Percentiles rank a stretch among this genome's conserved stretches.
These are phyloP conservation scores for Chaetodon trifascialis DNA, from an alignment of 2,113 vertebrate genomes.

Conservation along the genomic window DNA sequence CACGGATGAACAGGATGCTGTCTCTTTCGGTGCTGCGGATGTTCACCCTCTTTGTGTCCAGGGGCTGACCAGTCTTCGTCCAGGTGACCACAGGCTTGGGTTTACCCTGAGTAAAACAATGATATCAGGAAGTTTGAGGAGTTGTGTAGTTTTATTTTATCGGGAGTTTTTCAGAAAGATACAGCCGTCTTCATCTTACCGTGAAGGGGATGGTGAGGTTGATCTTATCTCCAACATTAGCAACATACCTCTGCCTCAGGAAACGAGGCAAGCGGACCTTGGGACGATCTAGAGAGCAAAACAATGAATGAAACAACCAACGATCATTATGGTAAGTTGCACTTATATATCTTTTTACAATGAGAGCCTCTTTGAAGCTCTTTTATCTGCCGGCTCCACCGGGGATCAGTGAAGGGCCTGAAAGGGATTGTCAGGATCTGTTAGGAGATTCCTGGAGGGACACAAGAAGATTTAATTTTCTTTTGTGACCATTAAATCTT, in stretches of 20 bases:
- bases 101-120: constrained; percentile 86
- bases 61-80: constrained; percentile 87
- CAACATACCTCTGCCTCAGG: constrained; percentile 89
- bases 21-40: constrained; percentile 87
- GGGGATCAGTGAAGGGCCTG: background rate
- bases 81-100: constrained; percentile 90
- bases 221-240: constrained; percentile 87
- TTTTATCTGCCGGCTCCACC: background rate
- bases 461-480: background rate
- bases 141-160: background rate
- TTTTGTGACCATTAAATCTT: constrained; percentile 20
- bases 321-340: too few species aligned
- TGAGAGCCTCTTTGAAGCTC: background rate
- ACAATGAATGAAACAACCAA: background rate
- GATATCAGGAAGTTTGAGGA: background rate
- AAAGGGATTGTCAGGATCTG: background rate
- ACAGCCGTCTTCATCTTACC: constrained; percentile 77
- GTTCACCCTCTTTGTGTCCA: constrained; percentile 87
- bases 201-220: constrained; percentile 95
- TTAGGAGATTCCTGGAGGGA: background rate
- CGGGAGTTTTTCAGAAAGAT: background rate
- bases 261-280: constrained; percentile 93
- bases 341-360: background rate
- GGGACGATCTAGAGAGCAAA: constrained; percentile 86
- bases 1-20: constrained; percentile 95